Evolutionary conservation across 2,113 vertebrate species (phyloP), one percentile per base, ranked within the genome.

Genomic region (Leptodactylus fuscus): DNA sequence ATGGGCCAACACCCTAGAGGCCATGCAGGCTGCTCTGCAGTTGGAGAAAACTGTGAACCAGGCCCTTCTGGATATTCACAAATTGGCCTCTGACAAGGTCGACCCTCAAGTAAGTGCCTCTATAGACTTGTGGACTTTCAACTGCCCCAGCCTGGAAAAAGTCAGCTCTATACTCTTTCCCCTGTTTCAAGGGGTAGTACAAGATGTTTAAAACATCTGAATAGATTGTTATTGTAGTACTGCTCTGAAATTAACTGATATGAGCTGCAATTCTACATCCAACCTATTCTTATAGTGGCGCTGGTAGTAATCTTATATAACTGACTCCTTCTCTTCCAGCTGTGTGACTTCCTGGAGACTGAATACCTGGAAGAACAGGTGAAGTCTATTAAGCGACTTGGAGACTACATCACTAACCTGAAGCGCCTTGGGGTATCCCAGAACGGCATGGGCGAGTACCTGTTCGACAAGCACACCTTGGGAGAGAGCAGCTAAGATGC

Each of bases 21-120:
- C 95, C 22, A 92, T 96, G 95, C 92, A 95, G 85, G 88, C 87
- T 0, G 95, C 95, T 48, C 90, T 96, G 89, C 88, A 95, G 88
- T 90, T 97, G 90, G 96, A 97, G 91, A 96, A 94, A 87, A 94
- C 82, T 0, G 94, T 97, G 79, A 97, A 97, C 90, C 92, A 95
- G 90, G 91, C 95, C 48, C 92, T 96, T 81, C 90, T 97, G 88
- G 95, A 96, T 7, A 90, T 97, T 73, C 96, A 96, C 89, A 92
- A 90, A 13, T 71, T 96, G 67, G 93, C 94, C 0, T 55, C 92
- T 18, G 88, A 93, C 0, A 92, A 95, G 1, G 58, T 0, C 0
- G 96, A 97, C 81, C 93, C 95, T 5, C 94, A 96, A 80, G 96
- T 97, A 60, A 93, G 96, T 90, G 7, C 2, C 20, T 4, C 0